Base-by-base conservation (phyloP, 2,888 invertebrate genomes). In the Microchrysa polita region DNA sequence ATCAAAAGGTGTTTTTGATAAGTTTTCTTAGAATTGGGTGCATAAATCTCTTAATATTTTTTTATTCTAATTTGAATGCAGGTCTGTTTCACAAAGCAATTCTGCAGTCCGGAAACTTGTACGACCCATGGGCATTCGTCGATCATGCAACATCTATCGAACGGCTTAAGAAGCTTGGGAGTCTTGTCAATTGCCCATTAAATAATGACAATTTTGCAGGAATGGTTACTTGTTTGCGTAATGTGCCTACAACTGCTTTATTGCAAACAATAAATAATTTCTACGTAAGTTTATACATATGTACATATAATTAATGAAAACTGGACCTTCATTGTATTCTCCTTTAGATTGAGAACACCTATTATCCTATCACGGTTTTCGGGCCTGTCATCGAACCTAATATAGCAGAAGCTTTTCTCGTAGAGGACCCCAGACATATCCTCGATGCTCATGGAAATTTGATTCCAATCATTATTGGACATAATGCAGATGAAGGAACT, bases 71-170 rank as follows among this genome's bases (percentile, higher is more conserved):
- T n/a, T n/a, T n/a, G n/a, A 16, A 12, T 20, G 14, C 18, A 91
- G 92, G 90, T 74, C 79, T 91, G n/a, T 90, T 91, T 78, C 89
- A 90, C 76, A 88, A 88, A 74, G 91, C 86, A 0, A 91, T 92
- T 76, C 88, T 91, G 0, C 89, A 91, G 80, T 91, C 91, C 73
- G 92, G 92, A 0, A 89, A 89, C 1, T 87, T 88, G 0, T 80
- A 90, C 18, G 87, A 87, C 53, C 87, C 88, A 0, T 90, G 90
- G 90, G 87, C 88, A 0, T 83, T 89, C 0, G 83, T 87, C 0
- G 83, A 84, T 52, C 87, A 88, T 1, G 88, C 88, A 7, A 85
- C 87, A 75, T 87, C 88, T 0, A 80, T 85, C 40, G 82, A 83
- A 55, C 87, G 88, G 72, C 88, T 90, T 0, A 86, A 85, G 76